phyloP scores from a whole-genome alignment of 2,888 invertebrate genomes.

The Trissoscelio sp. region DNA sequence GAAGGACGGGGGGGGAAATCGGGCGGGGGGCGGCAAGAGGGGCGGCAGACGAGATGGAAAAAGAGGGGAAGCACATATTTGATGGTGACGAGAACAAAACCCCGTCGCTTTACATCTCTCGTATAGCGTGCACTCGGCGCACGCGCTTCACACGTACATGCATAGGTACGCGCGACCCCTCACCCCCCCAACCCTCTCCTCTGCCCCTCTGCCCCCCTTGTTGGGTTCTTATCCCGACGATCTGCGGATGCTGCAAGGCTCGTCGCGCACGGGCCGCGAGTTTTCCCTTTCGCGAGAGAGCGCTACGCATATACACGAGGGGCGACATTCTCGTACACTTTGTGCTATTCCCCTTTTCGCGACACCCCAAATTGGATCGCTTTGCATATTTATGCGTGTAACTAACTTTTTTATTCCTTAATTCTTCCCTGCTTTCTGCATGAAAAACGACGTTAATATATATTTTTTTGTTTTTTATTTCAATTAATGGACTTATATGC shows the following conservation, averaged over 20 bases:
- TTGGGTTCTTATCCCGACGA: conserved; percentile 37
- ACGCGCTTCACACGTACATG: conserved; percentile 65
- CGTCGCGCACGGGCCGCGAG: conserved; percentile 71
- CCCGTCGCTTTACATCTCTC: conserved; percentile 61
- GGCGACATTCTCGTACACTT: conserved; percentile 57
- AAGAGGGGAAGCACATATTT: conserved; percentile 64
- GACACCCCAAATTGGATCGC: conserved; percentile 62
- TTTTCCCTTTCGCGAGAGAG: conserved; percentile 70
- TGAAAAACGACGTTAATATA: conserved; percentile 17
- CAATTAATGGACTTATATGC: too few relatives aligned
- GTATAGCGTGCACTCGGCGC: conserved; percentile 53
- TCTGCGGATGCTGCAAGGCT: conserved; percentile 49
- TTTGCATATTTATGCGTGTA: conserved; percentile 58
- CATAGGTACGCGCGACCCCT: conserved; percentile 47
- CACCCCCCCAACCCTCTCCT: neutral
- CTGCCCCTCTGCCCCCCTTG: too few relatives aligned
- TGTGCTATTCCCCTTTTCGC: conserved; percentile 33
- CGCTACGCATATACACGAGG: conserved; percentile 64
- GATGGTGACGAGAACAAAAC: conserved; percentile 67
- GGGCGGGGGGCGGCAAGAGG: neutral
- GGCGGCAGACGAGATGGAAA: conserved; percentile 50
- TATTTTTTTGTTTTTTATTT: too few relatives aligned
- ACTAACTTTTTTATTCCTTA: conserved; percentile 53
- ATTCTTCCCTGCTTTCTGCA: conserved; percentile 10
- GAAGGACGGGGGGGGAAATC: neutral